Conservation (phyloP, 2,888 invertebrate genomes). For the Cancer borealis region DNA sequence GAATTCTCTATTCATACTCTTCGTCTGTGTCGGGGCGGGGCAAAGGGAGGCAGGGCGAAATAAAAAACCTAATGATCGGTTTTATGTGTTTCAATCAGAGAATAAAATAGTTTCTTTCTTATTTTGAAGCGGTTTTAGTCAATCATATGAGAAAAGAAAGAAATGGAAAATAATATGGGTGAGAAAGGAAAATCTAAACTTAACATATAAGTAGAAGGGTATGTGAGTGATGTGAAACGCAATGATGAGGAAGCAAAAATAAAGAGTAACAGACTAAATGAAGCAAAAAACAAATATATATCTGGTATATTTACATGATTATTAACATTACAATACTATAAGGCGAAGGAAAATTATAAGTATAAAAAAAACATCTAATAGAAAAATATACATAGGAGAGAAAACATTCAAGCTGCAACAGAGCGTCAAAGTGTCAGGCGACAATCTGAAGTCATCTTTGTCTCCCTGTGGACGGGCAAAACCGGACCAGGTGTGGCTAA, state of each 20-base stretch:
- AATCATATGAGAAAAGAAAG: not conserved
- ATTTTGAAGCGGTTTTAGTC: constrained; percentile 42
- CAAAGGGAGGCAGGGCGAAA: constrained; percentile 7
- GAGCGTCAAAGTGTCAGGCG: not conserved
- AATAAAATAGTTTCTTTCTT: constrained; percentile 45
- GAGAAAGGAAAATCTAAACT: not conserved
- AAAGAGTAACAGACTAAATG: not conserved
- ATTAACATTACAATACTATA: not conserved
- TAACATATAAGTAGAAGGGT: not conserved
- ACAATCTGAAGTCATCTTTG: not conserved
- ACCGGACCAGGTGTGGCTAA: not conserved
- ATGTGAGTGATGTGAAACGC: not conserved
- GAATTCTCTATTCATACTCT: constrained; percentile 57
- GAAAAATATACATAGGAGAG: not conserved
- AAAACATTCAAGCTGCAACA: not conserved
- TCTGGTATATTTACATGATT: not conserved
- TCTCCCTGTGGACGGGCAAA: not conserved
- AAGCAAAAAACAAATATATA: not conserved
- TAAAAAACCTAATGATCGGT: not conserved
- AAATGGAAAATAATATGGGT: not conserved
- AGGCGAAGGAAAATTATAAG: not conserved
- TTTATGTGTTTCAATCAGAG: not conserved
- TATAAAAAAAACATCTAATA: not conserved
- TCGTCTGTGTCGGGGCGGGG: constrained; percentile 29
- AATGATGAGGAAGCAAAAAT: not conserved